These are phyloP conservation scores for Crotalus helleri DNA, from an alignment of 2,113 vertebrate species.

Conservation along the genomic window DNA sequence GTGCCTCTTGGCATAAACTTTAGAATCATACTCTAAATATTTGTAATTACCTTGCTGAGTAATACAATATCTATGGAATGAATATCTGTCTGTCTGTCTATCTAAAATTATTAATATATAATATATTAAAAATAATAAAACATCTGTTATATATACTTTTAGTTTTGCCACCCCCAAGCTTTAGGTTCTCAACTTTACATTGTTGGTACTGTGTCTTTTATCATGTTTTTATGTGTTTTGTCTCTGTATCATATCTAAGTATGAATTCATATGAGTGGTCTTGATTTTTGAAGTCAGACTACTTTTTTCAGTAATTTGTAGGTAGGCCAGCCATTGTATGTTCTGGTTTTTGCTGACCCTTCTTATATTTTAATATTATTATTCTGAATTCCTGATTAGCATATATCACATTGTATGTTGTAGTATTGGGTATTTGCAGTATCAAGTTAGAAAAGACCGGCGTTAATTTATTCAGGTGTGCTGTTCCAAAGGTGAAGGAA, in stretches of 20 bases:
- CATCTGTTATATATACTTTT: background rate
- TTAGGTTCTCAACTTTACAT: background rate
- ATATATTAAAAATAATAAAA: background rate
- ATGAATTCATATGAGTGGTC: background rate
- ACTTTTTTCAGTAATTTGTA: background rate
- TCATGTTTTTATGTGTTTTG: background rate
- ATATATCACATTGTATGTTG: background rate
- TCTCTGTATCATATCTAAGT: background rate
- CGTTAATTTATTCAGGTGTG: background rate
- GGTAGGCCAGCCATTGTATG: background rate
- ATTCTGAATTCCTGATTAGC: background rate
- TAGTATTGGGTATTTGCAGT: background rate
- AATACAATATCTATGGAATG: background rate
- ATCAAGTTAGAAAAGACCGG: background rate
- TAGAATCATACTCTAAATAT: background rate
- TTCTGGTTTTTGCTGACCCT: background rate
- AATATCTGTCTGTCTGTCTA: too few species aligned
- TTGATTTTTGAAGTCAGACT: background rate
- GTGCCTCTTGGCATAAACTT: background rate
- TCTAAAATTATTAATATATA: too few species aligned
- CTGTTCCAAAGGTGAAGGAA: background rate
- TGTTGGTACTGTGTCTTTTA: background rate
- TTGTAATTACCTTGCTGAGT: background rate
- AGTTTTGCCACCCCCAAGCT: background rate
- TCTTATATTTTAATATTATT: background rate